phyloP scores from a whole-genome alignment of 1,140 invertebrate genomes.

The Pristionchus pacificus region DNA sequence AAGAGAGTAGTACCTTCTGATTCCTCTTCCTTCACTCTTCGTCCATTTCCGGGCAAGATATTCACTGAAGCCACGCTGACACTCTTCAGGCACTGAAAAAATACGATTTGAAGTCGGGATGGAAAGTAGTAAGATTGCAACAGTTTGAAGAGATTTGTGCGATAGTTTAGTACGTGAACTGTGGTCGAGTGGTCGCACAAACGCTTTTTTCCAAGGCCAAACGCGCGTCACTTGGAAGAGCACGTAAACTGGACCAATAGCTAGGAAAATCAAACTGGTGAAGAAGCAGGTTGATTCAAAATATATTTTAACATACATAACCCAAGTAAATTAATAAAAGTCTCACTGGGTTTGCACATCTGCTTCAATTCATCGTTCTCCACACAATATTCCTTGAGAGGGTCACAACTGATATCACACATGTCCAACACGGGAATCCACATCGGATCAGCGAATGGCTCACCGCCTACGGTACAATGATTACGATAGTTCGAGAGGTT shows the following conservation, averaged over 20 bases:
- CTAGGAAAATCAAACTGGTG: no score
- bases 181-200: background rate
- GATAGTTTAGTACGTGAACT: background rate
- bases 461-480: slow-evolving; percentile 10
- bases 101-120: background rate
- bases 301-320: no score
- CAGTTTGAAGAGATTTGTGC: background rate
- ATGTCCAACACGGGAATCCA: slow-evolving; percentile 30
- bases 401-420: slow-evolving; percentile 23
- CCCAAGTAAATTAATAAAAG: background rate
- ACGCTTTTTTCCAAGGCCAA: no score
- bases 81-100: background rate
- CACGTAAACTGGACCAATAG: no score
- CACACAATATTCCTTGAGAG: slow-evolving; percentile 23
- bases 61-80: background rate
- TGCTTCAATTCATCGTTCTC: slow-evolving; percentile 30
- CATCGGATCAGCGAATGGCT: slow-evolving; percentile 29
- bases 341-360: slow-evolving; percentile 25
- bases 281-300: no score
- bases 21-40: background rate
- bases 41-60: background rate
- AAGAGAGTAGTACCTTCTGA: background rate
- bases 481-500: no score
- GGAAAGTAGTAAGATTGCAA: background rate
- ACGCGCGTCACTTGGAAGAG: no score